Evolutionary conservation across 2,888 invertebrate genomes (phyloP), one percentile per base, ranked within the genome.

Genomic region (Amphipoea oculea): DNA sequence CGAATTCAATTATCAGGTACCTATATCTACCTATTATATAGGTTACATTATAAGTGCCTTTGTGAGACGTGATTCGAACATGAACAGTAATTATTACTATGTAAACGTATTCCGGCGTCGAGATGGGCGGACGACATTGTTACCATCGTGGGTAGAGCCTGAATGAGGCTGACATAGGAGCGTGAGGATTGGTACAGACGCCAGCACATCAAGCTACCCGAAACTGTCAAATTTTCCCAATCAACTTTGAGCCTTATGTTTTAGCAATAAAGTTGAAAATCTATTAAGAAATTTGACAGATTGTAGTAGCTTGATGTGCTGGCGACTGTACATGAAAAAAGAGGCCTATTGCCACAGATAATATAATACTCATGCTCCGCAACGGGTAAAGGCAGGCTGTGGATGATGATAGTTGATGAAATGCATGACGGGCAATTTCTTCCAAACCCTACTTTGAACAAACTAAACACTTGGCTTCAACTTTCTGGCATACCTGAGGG

Each of bases 1-100:
- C 66, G 57, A 83, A 78, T 83, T 83, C 66, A 81, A 81, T 83
- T 81, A 81, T 68, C 82, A 45, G 60, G 20, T 29, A 48, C n/a
- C 29, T 76, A 45, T 40, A 51, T 45, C 48, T 68, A 75, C 36
- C 14, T 60, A 20, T 57, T 54, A 70, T 17, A 36, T 23, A 36
- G 4, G 23, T 23, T 48, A 51, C 23, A 63, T 57, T 42, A 42
- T 20, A 5, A 36, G n/a, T 60, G 4, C 51, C 45, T 73, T 67
- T 71, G 20, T 68, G 29, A 23, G 17, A 7, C 45, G 40, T 63
- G 40, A 76, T 68, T 48, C 68, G 63, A 23, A 79, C 45, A 17
- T 54, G 62, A 63, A 81, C n/a, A 45, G 51, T 73, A 73, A 65
- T 73, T 65, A 73, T 54, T 5, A n/a, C 2, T 3, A 4, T 29